Conservation (phyloP, 2,888 invertebrate species). For the Dendrolimus pini region DNA sequence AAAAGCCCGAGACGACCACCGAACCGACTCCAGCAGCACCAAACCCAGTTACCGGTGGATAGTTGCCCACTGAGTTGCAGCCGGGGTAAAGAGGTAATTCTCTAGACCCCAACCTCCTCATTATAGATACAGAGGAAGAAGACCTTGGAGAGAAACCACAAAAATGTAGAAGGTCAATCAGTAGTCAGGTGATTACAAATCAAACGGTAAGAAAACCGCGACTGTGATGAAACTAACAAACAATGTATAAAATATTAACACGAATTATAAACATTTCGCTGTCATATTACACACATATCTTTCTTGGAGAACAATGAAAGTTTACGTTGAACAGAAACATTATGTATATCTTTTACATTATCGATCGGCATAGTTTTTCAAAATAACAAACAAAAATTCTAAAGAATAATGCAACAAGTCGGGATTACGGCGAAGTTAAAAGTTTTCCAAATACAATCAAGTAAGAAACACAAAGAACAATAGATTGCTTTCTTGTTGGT, state of each 20-base stretch:
- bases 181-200: neutral
- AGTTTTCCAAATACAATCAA: slow-evolving; percentile 57
- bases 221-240: neutral
- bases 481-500: neutral
- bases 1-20: too few relatives aligned
- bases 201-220: neutral
- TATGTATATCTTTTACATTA: neutral
- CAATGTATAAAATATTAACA: neutral
- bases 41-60: too few relatives aligned
- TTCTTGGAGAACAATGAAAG: neutral
- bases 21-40: too few relatives aligned
- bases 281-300: neutral
- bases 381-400: slow-evolving; percentile 48
- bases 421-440: slow-evolving; percentile 29
- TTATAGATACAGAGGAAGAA: too few relatives aligned
- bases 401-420: slow-evolving; percentile 31
- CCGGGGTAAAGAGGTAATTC: too few relatives aligned
- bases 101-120: too few relatives aligned
- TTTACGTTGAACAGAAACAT: neutral
- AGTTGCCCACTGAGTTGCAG: too few relatives aligned
- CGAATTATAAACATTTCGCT: neutral
- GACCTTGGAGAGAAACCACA: too few relatives aligned
- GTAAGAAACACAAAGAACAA: slow-evolving; percentile 9
- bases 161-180: neutral
- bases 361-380: slow-evolving; percentile 32